Conservation (phyloP, 2,113 vertebrate genomes). For the Macrotus californicus region DNA sequence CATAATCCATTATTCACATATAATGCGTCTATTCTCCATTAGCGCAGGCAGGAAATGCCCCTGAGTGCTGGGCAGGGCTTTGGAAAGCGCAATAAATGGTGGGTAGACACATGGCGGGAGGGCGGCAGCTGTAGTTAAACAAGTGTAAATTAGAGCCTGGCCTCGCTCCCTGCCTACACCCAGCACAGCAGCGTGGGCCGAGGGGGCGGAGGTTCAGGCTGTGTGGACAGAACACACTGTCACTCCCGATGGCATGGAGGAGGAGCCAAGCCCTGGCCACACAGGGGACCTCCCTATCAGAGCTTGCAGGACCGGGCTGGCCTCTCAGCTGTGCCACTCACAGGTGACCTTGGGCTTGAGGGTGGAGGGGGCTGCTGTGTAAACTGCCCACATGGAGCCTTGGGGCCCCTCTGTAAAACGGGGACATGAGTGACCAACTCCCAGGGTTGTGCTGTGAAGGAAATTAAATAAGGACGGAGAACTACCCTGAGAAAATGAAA, state of each 20-base stretch:
- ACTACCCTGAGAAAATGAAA: not conserved
- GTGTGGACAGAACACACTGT: not conserved
- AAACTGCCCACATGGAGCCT: not conserved
- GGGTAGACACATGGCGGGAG: conserved; percentile 83
- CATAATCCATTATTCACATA: conserved; percentile 99
- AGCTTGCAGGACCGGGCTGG: not conserved
- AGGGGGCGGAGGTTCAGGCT: conserved; percentile 58
- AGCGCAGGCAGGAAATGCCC: conserved; percentile 84
- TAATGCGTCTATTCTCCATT: conserved; percentile 95
- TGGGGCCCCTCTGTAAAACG: not conserved
- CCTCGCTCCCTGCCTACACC: conserved; percentile 69
- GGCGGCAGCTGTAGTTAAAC: conserved; percentile 84
- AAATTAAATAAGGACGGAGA: not conserved
- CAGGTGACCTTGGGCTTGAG: not conserved
- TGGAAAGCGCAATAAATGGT: conserved; percentile 84
- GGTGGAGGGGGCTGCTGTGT: too few relatives aligned
- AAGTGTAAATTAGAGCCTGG: conserved; percentile 83
- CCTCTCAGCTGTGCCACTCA: not conserved
- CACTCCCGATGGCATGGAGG: not conserved
- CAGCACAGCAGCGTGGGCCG: conserved; percentile 40
- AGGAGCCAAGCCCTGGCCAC: not conserved
- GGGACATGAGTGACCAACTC: not conserved
- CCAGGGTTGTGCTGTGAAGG: not conserved
- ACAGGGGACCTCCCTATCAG: not conserved
- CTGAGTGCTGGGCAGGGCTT: conserved; percentile 85